Evolutionary conservation across 2,888 invertebrate genomes (phyloP), one percentile per base, ranked within the genome.

Genomic region (Cephalotes varians): DNA sequence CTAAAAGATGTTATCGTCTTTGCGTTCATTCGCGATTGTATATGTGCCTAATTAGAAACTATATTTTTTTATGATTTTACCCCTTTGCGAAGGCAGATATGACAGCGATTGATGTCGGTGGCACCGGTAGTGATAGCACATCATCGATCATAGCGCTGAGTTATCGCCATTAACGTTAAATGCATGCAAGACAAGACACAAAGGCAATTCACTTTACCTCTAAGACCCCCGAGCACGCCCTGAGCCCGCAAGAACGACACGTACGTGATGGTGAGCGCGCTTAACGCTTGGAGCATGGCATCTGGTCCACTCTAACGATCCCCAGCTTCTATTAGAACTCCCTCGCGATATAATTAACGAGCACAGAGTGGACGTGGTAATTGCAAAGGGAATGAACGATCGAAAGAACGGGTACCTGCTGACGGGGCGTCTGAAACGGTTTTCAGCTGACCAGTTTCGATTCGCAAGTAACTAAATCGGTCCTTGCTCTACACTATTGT

Each of bases 101-200:
- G 62, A 56, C 69, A 72, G 65, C 67, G 74, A 49, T 80, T 64
- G 72, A 62, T 51, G 79, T 73, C 54, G 31, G 47, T 72, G 84
- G 60, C 72, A 81, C 67, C 65, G 85, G 71, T 73, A 60, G 85
- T 81, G 81, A 65, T 73, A 62, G 86, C 74, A 72, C 83, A 74
- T 79, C 87, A 86, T 88, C 85, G 83, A 88, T 89, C 77, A 79
- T 79, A 71, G 69, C 77, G 77, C 34, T 79, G 77, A 89, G 87
- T 91, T 90, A 69, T 77, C 81, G 84, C 87, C 89, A 90, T 91
- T 91, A 90, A 87, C 84, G 86, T 71, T 85, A 87, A 91, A 91
- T 89, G 88, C 88, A 90, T 90, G 87, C 87, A 88, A 86, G 86
- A 82, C 82, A 86, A 87, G 86, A 85, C 88, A 90, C 90, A 90